These are phyloP conservation scores for Otolemur crassicaudatus DNA, from an alignment of 2,797 vertebrate genomes.

Conservation along the genomic window DNA sequence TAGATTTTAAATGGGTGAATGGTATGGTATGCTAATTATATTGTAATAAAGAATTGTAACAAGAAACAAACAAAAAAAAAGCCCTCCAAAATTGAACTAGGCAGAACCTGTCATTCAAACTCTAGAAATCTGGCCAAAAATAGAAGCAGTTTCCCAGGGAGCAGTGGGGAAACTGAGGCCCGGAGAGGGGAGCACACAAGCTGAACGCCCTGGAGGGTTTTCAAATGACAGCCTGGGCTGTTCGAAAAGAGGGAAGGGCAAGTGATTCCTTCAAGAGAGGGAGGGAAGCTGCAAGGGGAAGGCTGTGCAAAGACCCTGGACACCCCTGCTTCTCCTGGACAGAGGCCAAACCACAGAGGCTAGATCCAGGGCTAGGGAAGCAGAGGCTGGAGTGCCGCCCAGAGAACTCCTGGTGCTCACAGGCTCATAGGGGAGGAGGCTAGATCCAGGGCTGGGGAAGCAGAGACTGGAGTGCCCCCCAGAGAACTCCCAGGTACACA, in stretches of 20 bases:
- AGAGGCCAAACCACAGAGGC: no score
- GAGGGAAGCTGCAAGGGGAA: not conserved
- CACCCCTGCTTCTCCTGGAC: not conserved
- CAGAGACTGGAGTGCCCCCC: no score
- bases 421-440: not conserved
- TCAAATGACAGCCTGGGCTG: no score
- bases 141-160: not conserved
- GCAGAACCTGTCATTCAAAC: not conserved
- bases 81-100: not conserved
- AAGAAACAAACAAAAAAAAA: not conserved
- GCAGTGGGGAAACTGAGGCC: not conserved
- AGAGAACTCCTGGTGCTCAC: no score
- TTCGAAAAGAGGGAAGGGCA: no score
- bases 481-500: no score
- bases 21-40: not conserved
- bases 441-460: no score
- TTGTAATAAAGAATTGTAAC: not conserved
- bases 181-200: no score
- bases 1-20: not conserved
- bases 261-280: not conserved
- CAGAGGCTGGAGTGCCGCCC: not conserved
- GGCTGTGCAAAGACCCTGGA: not conserved
- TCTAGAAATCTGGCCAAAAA: not conserved
- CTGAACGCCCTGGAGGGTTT: accelerated
- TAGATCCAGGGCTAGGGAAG: accelerated